phyloP scores from a whole-genome alignment of 2,797 vertebrate genomes.

The Fratercula arctica region DNA sequence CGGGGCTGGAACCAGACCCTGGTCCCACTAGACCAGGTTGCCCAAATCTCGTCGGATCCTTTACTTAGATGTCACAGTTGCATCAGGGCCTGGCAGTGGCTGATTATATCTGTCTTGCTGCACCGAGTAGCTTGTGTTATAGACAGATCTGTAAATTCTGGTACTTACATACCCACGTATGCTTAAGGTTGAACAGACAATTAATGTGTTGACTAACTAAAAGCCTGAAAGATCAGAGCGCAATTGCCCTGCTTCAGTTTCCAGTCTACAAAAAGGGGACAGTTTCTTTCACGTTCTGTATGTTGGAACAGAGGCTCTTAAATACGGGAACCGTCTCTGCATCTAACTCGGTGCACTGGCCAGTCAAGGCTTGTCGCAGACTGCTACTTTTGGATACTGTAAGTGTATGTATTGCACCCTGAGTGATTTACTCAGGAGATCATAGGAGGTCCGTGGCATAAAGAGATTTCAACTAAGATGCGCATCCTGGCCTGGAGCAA shows the following conservation, averaged over 20 bases:
- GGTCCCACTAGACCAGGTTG: too few relatives aligned
- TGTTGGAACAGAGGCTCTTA: neutral
- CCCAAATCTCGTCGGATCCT: neutral
- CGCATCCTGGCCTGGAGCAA: neutral
- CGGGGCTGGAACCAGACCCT: too few relatives aligned
- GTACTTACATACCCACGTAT: neutral
- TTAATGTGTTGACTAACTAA: neutral
- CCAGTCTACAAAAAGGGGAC: neutral
- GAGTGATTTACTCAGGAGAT: neutral
- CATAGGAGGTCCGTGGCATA: neutral
- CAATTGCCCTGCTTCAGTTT: neutral
- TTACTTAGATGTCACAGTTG: accelerated
- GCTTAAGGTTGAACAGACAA: neutral
- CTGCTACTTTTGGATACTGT: neutral
- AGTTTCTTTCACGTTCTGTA: neutral
- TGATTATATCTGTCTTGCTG: accelerated
- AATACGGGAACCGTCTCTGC: accelerated
- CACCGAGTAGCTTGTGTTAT: accelerated
- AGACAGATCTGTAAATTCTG: neutral
- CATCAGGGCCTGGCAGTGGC: accelerated
- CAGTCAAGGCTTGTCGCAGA: neutral
- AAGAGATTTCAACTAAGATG: neutral
- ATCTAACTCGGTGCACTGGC: accelerated
- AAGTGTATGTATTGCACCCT: neutral
- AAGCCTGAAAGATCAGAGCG: neutral